Evolutionary conservation across 2,113 vertebrate species (phyloP).

Genomic region (Hemiprocne comata): DNA sequence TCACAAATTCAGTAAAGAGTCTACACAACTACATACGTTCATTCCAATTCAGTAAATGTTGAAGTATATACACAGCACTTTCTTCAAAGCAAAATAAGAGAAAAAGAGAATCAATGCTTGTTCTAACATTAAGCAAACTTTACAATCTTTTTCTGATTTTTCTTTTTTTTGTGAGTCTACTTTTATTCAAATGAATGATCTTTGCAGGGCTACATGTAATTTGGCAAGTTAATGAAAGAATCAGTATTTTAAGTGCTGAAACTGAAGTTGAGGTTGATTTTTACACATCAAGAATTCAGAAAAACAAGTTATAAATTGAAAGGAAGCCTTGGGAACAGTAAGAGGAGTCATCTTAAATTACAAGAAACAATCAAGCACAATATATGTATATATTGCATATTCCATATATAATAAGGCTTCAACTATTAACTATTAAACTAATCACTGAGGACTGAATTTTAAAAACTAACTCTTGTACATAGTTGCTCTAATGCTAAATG

Average conservation of each 20-base stretch:
- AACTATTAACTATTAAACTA: conserved; percentile 30
- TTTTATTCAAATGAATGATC: not conserved
- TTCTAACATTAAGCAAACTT: not conserved
- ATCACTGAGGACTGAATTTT: not conserved
- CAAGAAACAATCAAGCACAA: not conserved
- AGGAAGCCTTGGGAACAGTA: not conserved
- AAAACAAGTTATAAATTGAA: not conserved
- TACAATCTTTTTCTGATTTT: not conserved
- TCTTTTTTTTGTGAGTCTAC: not conserved
- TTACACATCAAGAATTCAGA: not conserved
- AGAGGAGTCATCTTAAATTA: not conserved
- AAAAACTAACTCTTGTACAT: not conserved
- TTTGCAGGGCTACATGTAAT: accelerated
- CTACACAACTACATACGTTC: not conserved
- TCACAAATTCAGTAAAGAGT: not conserved
- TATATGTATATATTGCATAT: not conserved
- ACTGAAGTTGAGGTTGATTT: not conserved
- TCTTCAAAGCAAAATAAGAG: not conserved
- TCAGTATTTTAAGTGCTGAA: not conserved
- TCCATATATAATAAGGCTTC: not conserved
- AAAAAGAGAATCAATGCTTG: not conserved
- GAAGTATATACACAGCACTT: not conserved
- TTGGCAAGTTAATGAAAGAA: not conserved
- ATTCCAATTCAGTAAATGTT: not conserved
- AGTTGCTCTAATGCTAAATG: not conserved